A percentile compares a stretch with the other conserved stretches of the same genome.
Conservation (phyloP, 2,113 vertebrate genomes). For the Onychostoma macrolepis region DNA sequence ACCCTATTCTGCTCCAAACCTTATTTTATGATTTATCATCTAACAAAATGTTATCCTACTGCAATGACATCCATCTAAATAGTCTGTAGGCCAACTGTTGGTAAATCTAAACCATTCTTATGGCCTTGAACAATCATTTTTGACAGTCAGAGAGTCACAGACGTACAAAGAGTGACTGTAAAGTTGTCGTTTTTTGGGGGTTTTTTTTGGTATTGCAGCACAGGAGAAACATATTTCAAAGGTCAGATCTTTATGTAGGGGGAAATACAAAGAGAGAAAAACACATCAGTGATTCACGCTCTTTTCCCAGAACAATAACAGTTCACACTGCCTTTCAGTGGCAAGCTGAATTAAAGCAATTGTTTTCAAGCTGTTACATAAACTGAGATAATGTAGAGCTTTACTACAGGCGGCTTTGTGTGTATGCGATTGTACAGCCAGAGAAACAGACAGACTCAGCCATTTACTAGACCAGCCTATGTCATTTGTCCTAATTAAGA, state of each 20-base stretch:
- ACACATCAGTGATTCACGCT: constrained; percentile 7
- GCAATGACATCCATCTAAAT: neutral
- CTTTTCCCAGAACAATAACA: neutral
- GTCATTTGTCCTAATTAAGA: neutral
- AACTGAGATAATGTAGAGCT: neutral
- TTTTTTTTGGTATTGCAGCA: neutral
- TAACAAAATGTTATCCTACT: neutral
- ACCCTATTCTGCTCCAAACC: neutral
- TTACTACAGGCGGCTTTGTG: neutral
- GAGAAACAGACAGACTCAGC: neutral
- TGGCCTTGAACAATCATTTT: neutral
- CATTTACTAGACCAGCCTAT: neutral
- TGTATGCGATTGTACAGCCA: neutral
- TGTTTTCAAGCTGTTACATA: constrained; percentile 1
- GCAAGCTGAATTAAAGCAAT: neutral
- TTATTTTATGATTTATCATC: neutral
- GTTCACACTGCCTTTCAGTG: constrained; percentile 1
- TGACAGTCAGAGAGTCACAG: neutral
- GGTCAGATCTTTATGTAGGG: neutral
- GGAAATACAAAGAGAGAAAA: neutral
- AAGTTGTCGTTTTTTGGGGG: neutral
- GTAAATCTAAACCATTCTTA: neutral
- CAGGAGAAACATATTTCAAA: neutral
- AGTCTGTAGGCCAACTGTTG: neutral
- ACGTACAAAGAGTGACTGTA: neutral